These are phyloP conservation scores for Turritopsis dohrnii DNA, from an alignment of 30 jellyfish, hydroid and myxozoan genomes.

Conservation along the genomic window DNA sequence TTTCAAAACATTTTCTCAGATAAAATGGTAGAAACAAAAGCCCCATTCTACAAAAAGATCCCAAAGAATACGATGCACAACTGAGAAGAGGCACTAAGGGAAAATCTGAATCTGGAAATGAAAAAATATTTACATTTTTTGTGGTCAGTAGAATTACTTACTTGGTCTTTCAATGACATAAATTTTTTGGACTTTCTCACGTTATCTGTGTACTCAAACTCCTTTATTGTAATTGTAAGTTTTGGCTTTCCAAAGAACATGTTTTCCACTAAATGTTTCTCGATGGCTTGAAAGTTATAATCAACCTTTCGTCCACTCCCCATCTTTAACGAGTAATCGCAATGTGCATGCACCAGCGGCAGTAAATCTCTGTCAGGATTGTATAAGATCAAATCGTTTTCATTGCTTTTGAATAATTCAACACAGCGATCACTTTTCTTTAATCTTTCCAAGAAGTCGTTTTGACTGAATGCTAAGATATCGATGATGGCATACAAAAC, in stretches of 20 bases:
- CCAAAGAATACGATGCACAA: not conserved
- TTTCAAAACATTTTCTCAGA: too few species aligned
- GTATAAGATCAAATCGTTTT: conserved; percentile 2
- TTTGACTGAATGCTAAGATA: conserved; percentile 20
- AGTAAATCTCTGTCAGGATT: conserved; percentile 43
- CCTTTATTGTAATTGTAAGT: conserved; percentile 29
- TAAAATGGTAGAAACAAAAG: not conserved
- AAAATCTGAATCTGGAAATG: not conserved
- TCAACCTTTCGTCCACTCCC: conserved; percentile 60
- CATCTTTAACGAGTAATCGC: conserved; percentile 58
- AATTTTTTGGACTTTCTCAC: conserved; percentile 2
- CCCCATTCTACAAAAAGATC: not conserved
- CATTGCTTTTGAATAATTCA: not conserved
- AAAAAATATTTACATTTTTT: not conserved
- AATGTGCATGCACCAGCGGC: conserved; percentile 57
- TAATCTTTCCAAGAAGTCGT: conserved; percentile 17
- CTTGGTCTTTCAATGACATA: not conserved
- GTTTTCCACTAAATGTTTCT: conserved; percentile 45
- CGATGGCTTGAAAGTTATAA: conserved; percentile 46
- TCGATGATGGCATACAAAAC: conserved; percentile 3
- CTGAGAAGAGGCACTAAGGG: not conserved
- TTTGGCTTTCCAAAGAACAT: conserved; percentile 41
- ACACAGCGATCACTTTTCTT: not conserved
- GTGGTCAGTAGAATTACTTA: not conserved
- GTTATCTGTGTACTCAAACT: conserved; percentile 23